These are phyloP conservation scores for Therioaphis trifolii DNA, from an alignment of 2,888 invertebrate species.

Conservation along the genomic window DNA sequence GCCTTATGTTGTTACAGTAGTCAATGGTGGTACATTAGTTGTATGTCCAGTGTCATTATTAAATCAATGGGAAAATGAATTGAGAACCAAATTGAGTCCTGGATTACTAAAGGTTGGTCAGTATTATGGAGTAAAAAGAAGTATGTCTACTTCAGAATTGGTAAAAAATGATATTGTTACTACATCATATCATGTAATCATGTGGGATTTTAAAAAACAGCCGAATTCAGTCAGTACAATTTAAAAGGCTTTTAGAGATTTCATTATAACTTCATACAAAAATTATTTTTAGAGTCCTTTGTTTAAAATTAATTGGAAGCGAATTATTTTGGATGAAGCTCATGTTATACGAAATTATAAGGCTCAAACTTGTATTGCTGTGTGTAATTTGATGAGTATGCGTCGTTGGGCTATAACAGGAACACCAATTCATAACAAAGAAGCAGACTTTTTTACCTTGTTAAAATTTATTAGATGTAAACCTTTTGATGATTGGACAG, in stretches of 20 bases:
- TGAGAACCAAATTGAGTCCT: constrained; percentile 74
- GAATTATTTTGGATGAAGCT: constrained; percentile 93
- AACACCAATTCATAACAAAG: constrained; percentile 94
- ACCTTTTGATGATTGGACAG: constrained; percentile 87
- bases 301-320: constrained; percentile 81
- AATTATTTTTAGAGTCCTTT: constrained; percentile 71
- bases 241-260: background rate
- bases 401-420: constrained; percentile 90
- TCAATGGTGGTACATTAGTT: constrained; percentile 81
- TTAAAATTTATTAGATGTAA: constrained; percentile 85
- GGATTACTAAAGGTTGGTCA: constrained; percentile 76
- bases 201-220: constrained; percentile 26
- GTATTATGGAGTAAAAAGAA: constrained; percentile 85
- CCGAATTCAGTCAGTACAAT: background rate
- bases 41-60: constrained; percentile 92
- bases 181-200: constrained; percentile 16
- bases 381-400: constrained; percentile 75
- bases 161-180: constrained; percentile 3
- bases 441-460: constrained; percentile 82
- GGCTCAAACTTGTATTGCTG: constrained; percentile 78
- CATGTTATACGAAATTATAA: constrained; percentile 91
- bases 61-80: constrained; percentile 89
- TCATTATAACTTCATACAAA: background rate
- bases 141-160: constrained; percentile 72
- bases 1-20: background rate